These are phyloP conservation scores for Pseudomyrmex dendroicus DNA, from an alignment of 1,140 invertebrate species.

Conservation along the genomic window DNA sequence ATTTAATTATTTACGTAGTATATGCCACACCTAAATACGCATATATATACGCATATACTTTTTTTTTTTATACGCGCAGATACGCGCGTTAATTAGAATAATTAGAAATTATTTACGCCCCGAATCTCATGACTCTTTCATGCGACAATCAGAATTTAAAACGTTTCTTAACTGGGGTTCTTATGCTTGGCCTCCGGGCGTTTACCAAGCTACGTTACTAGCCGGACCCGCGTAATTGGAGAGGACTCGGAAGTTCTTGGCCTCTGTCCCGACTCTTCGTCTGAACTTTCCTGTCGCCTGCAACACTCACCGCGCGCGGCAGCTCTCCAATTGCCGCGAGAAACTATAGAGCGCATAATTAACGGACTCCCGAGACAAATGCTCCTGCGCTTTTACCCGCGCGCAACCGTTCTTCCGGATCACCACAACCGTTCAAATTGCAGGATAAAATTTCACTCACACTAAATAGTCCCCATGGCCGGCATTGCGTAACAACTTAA, in stretches of 20 bases:
- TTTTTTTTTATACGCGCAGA: not conserved
- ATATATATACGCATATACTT: too few species aligned
- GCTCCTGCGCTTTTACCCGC: constrained; percentile 33
- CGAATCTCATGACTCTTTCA: not conserved
- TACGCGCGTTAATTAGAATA: not conserved
- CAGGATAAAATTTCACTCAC: not conserved
- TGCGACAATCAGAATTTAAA: not conserved
- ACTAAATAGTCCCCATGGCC: not conserved
- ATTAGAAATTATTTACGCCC: not conserved
- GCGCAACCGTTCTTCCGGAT: constrained; percentile 29
- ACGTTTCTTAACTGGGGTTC: constrained; percentile 12
- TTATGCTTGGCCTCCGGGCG: not conserved
- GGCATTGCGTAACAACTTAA: too few species aligned
- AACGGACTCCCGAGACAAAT: constrained; percentile 49
- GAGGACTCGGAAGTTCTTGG: constrained; percentile 57
- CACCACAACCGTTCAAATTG: not conserved
- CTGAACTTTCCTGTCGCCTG: constrained; percentile 58
- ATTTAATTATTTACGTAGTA: not conserved
- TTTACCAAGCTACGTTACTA: not conserved
- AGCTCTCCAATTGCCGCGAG: constrained; percentile 60
- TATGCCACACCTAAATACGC: not conserved
- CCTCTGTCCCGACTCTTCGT: constrained; percentile 32
- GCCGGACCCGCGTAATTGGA: constrained; percentile 66
- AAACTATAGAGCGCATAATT: constrained; percentile 66
- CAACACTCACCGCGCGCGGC: constrained; percentile 22